Percentiles rank a stretch among this genome's conserved stretches.
Evolutionary conservation across 2,113 vertebrate genomes (phyloP).

Genomic region (Micronycteris hirsuta): DNA sequence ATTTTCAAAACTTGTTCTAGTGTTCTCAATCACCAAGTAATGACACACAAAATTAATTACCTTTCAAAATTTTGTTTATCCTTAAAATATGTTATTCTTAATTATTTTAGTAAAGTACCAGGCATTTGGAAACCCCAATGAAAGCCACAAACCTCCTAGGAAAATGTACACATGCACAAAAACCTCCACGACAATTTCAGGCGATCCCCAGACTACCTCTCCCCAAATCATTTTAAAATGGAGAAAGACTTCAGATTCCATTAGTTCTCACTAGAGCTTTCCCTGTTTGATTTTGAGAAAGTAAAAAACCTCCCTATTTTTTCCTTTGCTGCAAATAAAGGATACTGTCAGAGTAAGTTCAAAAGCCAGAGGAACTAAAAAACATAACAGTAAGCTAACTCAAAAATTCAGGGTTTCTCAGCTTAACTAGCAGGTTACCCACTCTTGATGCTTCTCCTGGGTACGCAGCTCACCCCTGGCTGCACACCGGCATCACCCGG

Average conservation of each 20-base stretch:
- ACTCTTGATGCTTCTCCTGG: neutral
- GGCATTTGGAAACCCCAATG: neutral
- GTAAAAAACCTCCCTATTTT: neutral
- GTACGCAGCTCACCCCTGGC: neutral
- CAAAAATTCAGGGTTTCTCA: neutral
- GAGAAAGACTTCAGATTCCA: neutral
- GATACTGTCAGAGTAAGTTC: neutral
- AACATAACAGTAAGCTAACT: neutral
- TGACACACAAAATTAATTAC: neutral
- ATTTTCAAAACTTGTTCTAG: constrained; percentile 31
- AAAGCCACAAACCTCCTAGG: neutral
- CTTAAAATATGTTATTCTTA: neutral
- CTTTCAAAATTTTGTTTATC: neutral
- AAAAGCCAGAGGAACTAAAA: neutral
- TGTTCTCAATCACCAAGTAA: neutral
- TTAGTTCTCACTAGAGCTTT: neutral
- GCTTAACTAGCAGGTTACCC: neutral
- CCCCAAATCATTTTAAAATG: neutral
- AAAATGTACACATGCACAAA: neutral
- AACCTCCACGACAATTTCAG: neutral
- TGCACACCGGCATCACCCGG: neutral
- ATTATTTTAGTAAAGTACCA: neutral
- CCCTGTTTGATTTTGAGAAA: neutral
- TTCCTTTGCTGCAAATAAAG: neutral
- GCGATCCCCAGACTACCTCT: neutral